Evolutionary conservation across 2,113 vertebrate species (phyloP), one percentile per base, ranked within the genome.

Genomic region (Dicaeum eximium): DNA sequence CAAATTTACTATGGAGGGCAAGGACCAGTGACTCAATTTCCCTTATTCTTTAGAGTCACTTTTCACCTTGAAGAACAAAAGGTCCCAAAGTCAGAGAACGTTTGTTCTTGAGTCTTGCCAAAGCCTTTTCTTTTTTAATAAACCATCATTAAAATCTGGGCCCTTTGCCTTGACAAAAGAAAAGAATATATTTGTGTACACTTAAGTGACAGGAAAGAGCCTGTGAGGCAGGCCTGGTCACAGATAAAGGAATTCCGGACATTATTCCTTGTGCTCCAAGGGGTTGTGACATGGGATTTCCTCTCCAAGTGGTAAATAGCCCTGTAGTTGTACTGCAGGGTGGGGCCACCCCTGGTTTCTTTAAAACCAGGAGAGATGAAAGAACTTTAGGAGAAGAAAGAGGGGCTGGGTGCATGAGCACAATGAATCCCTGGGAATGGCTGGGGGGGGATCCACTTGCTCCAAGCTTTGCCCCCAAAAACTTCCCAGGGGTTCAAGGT

Each of bases 201-300:
- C 94, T 97, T 93, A 80, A 88, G 97, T 81, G 88, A 97, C 88
- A 58, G 98, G 98, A 98, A 98, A 90, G 91, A 54, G 85, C 18
- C 90, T 56, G 84, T 96, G 86, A 44, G 82, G 78, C 80, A 96
- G 93, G 81, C 69, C 95, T 61, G 91, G 75, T 86, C 92, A 88
- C 91, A 97, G 97, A 98, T 97, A 93, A 97, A 98, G 98, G 98
- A 99, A 98, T 98, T 99, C 98, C 97, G 95, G 93, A 96, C 92
- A 98, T 98, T 98, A 98, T 98, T 97, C 66, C 94, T 89, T 22
- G 70, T 87, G 86, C 96, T 97, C 96, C 48, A 72, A 89, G 96
- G 98, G 97, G 96, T 93, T 96, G 96, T 93, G 95, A 97, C 96
- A 94, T 93, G 95, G 95, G 97, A 97, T 98, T 98, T 98, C 98